Conservation (phyloP, 2,888 invertebrate species). For the Himalopsyche anomala region DNA sequence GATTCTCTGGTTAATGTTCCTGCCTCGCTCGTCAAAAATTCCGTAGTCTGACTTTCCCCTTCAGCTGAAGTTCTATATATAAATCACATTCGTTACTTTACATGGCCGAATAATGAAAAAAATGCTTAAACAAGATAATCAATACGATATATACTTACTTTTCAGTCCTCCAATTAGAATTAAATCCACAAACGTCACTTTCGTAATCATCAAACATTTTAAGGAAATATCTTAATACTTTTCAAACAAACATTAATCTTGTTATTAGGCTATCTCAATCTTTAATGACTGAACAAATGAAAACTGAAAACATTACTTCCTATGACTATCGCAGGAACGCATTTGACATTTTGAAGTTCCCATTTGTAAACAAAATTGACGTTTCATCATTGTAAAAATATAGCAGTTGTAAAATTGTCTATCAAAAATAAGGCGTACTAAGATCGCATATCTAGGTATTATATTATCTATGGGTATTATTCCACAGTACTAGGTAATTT, state of each 20-base stretch:
- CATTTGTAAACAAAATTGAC: constrained; percentile 32
- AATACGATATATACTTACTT: constrained; percentile 39
- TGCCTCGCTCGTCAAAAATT: constrained; percentile 43
- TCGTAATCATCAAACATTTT: constrained; percentile 58
- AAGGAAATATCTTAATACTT: neutral
- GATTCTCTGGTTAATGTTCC: constrained; percentile 43
- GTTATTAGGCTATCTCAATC: neutral
- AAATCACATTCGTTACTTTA: constrained; percentile 10
- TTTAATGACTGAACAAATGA: neutral
- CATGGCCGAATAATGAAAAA: too few species aligned
- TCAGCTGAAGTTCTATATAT: constrained; percentile 50
- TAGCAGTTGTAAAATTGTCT: too few species aligned
- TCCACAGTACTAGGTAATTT: too few species aligned
- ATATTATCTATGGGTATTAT: too few species aligned
- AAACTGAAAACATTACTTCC: neutral
- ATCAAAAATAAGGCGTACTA: too few species aligned
- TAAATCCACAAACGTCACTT: constrained; percentile 57
- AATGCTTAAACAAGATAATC: too few species aligned
- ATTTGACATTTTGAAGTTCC: neutral
- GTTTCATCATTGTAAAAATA: neutral
- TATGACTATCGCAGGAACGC: neutral
- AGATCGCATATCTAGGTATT: too few species aligned
- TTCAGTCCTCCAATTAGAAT: constrained; percentile 56
- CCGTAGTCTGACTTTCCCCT: constrained; percentile 51
- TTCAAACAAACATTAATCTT: neutral